These are phyloP conservation scores for Macrochelys suwanniensis DNA, from an alignment of 2,797 vertebrate species.

Conservation along the genomic window DNA sequence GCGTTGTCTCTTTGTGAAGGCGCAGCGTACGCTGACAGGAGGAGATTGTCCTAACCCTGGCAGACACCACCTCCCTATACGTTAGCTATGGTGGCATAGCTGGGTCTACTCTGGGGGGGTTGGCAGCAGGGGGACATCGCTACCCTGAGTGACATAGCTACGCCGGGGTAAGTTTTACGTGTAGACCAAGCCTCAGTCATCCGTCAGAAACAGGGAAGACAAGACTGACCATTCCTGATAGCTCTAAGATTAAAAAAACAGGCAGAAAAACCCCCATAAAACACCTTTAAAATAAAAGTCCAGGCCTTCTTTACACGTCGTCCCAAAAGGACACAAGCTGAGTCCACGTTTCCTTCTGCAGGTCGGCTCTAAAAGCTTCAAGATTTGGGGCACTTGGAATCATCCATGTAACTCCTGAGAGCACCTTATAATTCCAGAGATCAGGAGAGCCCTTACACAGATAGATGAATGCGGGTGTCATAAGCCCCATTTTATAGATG, in stretches of 20 bases:
- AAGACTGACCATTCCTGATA: neutral
- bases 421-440: neutral
- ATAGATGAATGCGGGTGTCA: neutral
- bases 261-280: rapidly evolving
- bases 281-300: neutral
- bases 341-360: neutral
- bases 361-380: neutral
- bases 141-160: neutral
- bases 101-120: neutral
- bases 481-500: neutral
- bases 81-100: no score
- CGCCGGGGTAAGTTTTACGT: neutral
- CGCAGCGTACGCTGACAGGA: neutral
- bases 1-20: neutral
- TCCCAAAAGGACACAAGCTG: neutral
- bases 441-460: neutral
- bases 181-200: neutral
- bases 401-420: neutral
- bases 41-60: no score
- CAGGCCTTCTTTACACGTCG: neutral
- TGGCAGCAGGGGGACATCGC: rapidly evolving
- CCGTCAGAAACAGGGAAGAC: neutral
- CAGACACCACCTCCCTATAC: no score
- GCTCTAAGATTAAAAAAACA: neutral
- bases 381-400: neutral